Evolutionary conservation across 2,888 invertebrate species (phyloP), one percentile per base, ranked within the genome.

Genomic region (Steinernema carpocapsae): DNA sequence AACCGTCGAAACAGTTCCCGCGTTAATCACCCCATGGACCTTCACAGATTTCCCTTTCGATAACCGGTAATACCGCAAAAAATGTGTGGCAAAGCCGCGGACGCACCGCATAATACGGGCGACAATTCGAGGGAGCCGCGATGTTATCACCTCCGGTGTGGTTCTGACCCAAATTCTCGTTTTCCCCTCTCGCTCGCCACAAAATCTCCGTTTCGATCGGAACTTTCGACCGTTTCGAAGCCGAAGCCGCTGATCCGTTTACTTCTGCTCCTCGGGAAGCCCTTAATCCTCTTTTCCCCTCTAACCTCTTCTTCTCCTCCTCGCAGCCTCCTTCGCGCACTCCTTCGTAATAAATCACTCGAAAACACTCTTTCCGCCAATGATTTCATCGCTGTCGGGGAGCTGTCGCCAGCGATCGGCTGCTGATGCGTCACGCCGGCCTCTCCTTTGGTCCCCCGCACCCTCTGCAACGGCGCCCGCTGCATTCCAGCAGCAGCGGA

Each of bases 291-390:
- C 48, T 48, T n/a, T n/a, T 43, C 43, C 10, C 43, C 43, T 43
- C 43, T 14, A 12, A 12, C 43, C 43, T 7, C 43, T 7, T 12
- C 43, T 43, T 12, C 7, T 43, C 43, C 56, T 56, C 56, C 26
- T 22, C 26, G 12, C 24, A 7, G 22, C 26, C 56, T 56, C 26
- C 51, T 56, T 56, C 56, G 56, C 56, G 56, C 56, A 56, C 56
- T 56, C 51, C 12, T 22, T 56, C 56, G 56, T 26, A 56, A 56
- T 56, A 56, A 56, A 56, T 56, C 56, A 56, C n/a, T 56, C 56
- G 56, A 56, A 56, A 56, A 56, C 56, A 56, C 56, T 56, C 56
- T n/a, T n/a, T n/a, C n/a, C n/a, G n/a, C 24, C 56, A 12, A 56
- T 56, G 56, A 56, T 56, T 26, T 56, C 56, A 56, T 56, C 56